Base-by-base conservation (phyloP, 1,140 invertebrate species). In the Penaeus chinensis region DNA sequence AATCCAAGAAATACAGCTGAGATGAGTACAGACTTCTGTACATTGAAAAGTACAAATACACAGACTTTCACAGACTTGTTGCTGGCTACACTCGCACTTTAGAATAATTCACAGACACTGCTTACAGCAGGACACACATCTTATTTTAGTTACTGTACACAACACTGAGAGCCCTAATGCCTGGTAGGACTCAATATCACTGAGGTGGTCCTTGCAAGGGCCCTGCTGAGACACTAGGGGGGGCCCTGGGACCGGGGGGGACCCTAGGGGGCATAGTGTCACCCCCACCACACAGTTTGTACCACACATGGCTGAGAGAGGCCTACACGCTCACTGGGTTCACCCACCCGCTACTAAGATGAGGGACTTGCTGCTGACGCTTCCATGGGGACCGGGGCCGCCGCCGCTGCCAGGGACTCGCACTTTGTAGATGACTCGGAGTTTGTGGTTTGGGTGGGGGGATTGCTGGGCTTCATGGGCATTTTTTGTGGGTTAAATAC, bases 11-110 rank as follows among this genome's bases (percentile, higher is more conserved):
- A 87, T 87, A 87, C 86, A 87, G 86, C 86, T 87, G 86, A 87
- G 81, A 87, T 87, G 86, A 82, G 86, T 87, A 87, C 86, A 87
- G 86, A 87, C 71, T 87, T 87, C 86, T 87, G 86, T 87, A 87
- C 86, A 87, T 87, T 87, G 86, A 87, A 87, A 87, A 87, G 86
- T 87, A 87, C 86, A 87, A 87, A 87, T 87, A 87, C 86, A 87
- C 86, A 87, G 86, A 87, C 86, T 87, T 87, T 87, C 86, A 87
- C 86, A 87, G 86, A 87, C 86, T 87, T 87, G 79, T 87, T 87
- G 86, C 86, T 87, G 86, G 86, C 86, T 87, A 87, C 86, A 87
- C 74, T 87, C 86, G 86, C 86, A 87, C 86, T 87, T 85, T 87
- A 87, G 86, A 87, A 87, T 87, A 87, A 87, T 87, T 87, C 86